Percentiles rank a stretch among this genome's conserved stretches.
Conservation (phyloP, 1,140 invertebrate species). For the Lepidurus apus region DNA sequence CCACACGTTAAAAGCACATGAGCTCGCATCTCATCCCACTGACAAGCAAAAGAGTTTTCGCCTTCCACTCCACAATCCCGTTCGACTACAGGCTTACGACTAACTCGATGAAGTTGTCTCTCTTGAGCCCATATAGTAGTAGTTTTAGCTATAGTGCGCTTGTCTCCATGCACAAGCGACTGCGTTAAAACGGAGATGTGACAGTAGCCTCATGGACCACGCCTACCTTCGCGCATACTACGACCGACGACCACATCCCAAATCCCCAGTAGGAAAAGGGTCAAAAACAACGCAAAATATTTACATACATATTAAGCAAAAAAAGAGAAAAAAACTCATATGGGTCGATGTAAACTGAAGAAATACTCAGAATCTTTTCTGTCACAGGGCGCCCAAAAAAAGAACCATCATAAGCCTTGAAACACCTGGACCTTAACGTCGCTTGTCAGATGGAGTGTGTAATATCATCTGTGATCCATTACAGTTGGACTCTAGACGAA, state of each 20-base stretch:
- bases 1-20: neutral
- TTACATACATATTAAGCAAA: neutral
- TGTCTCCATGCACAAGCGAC: constrained; percentile 2
- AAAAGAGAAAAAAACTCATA: neutral
- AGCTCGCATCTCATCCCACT: neutral
- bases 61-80: constrained; percentile 7
- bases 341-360: too few species aligned
- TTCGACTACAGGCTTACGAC: constrained; percentile 18
- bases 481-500: too few species aligned
- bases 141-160: neutral
- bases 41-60: neutral
- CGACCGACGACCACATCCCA: neutral
- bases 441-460: too few species aligned
- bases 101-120: constrained; percentile 19
- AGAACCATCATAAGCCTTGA: neutral
- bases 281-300: neutral
- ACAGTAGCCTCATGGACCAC: constrained; percentile 4
- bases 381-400: neutral
- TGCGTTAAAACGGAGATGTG: constrained; percentile 17
- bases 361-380: too few species aligned
- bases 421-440: neutral
- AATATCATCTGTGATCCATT: too few species aligned
- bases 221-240: neutral
- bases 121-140: constrained; percentile 8
- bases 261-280: neutral